These are phyloP conservation scores for Oryzias dopingdopingensis DNA, from an alignment of 2,797 vertebrate species.

Conservation along the genomic window DNA sequence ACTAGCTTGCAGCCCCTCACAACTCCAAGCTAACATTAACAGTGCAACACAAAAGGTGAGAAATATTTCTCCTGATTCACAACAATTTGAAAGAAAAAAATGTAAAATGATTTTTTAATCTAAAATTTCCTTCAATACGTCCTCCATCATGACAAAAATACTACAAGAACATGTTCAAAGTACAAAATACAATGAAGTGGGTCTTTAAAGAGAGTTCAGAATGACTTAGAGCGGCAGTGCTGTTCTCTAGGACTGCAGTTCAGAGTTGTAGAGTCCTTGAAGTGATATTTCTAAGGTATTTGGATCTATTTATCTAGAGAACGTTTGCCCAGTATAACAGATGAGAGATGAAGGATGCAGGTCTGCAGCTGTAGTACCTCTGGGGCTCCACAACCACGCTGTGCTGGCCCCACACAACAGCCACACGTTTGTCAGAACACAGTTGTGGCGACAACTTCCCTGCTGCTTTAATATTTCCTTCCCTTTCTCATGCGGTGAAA, in stretches of 20 bases:
- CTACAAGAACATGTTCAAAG: conserved; percentile 19
- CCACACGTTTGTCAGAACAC: conserved; percentile 6
- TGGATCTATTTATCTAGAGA: conserved; percentile 18
- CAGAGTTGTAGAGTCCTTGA: conserved; percentile 8
- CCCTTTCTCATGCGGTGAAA: conserved; percentile 12
- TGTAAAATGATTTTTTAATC: no score
- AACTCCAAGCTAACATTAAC: no score
- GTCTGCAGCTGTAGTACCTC: conserved; percentile 37
- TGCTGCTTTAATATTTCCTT: conserved; percentile 15
- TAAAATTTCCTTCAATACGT: neutral
- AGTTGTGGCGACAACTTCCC: conserved; percentile 9
- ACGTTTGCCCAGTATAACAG: conserved; percentile 31
- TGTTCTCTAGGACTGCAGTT: conserved; percentile 38
- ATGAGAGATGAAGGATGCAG: conserved; percentile 28
- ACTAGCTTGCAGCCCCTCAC: no score
- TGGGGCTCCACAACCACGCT: neutral
- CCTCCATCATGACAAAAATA: conserved; percentile 11
- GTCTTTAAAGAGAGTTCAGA: neutral
- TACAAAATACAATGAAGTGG: conserved; percentile 14
- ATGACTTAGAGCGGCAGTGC: conserved; percentile 6
- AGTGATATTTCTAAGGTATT: conserved; percentile 15
- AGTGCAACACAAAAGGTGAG: no score
- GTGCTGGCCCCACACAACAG: conserved; percentile 31
- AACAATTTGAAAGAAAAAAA: no score
- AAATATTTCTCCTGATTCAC: no score